Evolutionary conservation across 2,797 vertebrate species (phyloP).

Genomic region (Takifugu rubripes): DNA sequence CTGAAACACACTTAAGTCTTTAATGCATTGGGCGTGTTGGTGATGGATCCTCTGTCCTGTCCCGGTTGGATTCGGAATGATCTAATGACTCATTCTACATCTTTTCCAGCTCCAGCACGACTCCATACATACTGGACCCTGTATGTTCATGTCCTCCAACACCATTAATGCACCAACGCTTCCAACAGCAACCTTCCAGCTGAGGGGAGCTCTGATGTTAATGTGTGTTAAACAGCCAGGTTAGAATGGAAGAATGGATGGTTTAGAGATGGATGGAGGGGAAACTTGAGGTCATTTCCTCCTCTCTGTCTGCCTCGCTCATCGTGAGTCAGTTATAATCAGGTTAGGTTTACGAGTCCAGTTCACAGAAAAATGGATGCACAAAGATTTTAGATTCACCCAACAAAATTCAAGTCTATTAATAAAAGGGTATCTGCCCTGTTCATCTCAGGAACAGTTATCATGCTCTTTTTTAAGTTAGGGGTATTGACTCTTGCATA

Average conservation of each 20-base stretch:
- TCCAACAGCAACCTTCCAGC: conserved; percentile 51
- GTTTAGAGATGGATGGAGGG: conserved; percentile 41
- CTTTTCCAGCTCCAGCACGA: conserved; percentile 6
- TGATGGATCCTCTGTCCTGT: too few species aligned
- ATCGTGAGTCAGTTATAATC: conserved; percentile 37
- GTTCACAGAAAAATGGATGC: too few species aligned
- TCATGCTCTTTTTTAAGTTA: too few species aligned
- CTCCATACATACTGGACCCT: conserved; percentile 1
- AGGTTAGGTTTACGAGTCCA: neutral
- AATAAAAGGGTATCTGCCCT: too few species aligned
- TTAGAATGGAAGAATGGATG: conserved; percentile 59
- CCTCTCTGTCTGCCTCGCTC: conserved; percentile 41
- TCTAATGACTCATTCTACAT: neutral
- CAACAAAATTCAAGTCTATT: too few species aligned
- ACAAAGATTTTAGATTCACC: too few species aligned
- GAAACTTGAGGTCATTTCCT: conserved; percentile 46
- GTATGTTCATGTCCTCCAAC: conserved; percentile 12
- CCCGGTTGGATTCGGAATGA: too few species aligned
- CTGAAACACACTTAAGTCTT: too few species aligned
- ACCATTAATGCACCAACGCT: conserved; percentile 22
- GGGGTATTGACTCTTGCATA: too few species aligned
- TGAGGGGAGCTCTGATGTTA: conserved; percentile 60
- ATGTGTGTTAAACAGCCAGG: conserved; percentile 67
- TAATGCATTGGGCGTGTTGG: too few species aligned
- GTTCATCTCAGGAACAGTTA: too few species aligned